phyloP scores from a whole-genome alignment of 2,888 invertebrate species.

The Tromatobia lineatoria region DNA sequence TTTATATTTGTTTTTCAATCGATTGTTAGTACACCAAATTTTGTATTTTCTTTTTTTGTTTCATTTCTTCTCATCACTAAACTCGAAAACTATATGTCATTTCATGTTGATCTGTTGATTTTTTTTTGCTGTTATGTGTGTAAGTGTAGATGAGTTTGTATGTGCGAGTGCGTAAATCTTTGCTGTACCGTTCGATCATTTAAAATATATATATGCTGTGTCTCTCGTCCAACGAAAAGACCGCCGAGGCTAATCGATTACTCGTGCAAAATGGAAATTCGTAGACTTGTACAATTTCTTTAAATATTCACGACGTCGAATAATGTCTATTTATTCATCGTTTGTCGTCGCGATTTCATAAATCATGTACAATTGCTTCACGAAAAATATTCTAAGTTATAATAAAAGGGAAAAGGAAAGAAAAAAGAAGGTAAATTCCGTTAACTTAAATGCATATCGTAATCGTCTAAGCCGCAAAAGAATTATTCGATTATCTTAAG shows the following conservation, averaged over 20 bases:
- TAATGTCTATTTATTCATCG: constrained; percentile 42
- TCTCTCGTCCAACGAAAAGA: constrained; percentile 30
- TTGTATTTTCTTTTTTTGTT: constrained; percentile 45
- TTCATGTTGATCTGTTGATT: constrained; percentile 46
- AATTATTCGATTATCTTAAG: constrained; percentile 35
- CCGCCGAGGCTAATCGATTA: not conserved
- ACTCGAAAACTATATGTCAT: constrained; percentile 66
- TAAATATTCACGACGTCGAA: constrained; percentile 47
- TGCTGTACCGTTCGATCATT: constrained; percentile 48
- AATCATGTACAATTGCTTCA: constrained; percentile 52
- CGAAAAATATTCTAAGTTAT: constrained; percentile 35
- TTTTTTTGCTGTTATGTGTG: constrained; percentile 32
- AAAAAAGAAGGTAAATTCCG: constrained; percentile 46
- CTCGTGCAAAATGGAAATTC: constrained; percentile 28
- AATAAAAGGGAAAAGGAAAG: not conserved
- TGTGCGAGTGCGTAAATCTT: constrained; percentile 52
- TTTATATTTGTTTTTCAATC: constrained; percentile 71
- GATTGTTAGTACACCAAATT: constrained; percentile 77
- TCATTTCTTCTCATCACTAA: constrained; percentile 66
- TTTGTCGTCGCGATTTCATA: constrained; percentile 37
- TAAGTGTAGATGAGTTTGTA: constrained; percentile 57
- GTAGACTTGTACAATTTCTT: constrained; percentile 51
- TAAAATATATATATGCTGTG: constrained; percentile 30
- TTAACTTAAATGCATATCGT: constrained; percentile 29
- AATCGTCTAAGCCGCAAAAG: constrained; percentile 46